A percentile compares a stretch with the other conserved stretches of the same genome.
Evolutionary conservation across 2,113 vertebrate species (phyloP).

Genomic region (Nothobranchius kuhntae): DNA sequence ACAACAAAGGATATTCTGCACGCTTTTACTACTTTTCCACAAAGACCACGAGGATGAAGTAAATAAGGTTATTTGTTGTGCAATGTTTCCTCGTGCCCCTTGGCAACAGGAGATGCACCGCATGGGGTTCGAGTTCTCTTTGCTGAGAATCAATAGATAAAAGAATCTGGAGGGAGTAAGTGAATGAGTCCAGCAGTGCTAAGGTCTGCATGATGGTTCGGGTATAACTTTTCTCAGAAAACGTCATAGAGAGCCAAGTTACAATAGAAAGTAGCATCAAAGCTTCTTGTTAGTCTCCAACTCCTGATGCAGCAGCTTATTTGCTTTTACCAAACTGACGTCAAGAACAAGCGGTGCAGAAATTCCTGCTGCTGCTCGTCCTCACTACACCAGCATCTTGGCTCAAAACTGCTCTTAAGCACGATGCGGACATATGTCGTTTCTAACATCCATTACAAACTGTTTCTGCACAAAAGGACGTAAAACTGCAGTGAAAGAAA

Average conservation of each 20-base stretch:
- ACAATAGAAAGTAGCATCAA: slow-evolving; percentile 1
- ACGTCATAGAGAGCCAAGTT: not conserved
- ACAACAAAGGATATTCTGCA: not conserved
- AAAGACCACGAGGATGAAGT: slow-evolving; percentile 4
- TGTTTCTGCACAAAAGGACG: not conserved
- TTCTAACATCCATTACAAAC: not conserved
- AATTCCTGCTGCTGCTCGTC: not conserved
- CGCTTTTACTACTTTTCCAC: not conserved
- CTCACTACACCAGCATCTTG: not conserved
- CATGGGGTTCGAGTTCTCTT: not conserved
- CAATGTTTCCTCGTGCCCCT: not conserved
- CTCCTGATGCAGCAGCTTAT: not conserved
- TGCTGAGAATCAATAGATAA: not conserved
- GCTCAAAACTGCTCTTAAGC: not conserved
- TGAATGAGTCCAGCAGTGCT: not conserved
- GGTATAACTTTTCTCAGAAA: not conserved
- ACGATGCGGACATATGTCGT: not conserved
- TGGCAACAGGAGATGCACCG: not conserved
- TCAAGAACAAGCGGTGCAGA: not conserved
- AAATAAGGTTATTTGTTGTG: slow-evolving; percentile 1
- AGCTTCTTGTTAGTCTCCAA: not conserved
- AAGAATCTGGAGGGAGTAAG: not conserved
- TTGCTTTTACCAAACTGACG: not conserved
- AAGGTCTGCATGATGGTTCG: not conserved
- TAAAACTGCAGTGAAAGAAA: not conserved